Evolutionary conservation across 2,888 invertebrate genomes (phyloP), one percentile per base, ranked within the genome.

Genomic region (Heterodera filipjevi): DNA sequence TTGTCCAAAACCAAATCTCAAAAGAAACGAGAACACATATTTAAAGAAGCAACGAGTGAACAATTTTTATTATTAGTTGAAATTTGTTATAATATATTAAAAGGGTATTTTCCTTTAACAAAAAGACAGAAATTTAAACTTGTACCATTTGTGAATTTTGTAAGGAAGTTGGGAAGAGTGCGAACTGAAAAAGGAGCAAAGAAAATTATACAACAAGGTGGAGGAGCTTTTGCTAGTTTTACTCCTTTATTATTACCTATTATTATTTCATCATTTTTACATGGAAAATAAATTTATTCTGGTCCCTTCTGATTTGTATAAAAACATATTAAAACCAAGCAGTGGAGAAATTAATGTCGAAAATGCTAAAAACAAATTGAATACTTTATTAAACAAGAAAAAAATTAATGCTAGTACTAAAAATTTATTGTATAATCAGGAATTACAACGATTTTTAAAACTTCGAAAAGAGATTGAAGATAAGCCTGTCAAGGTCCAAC

Each of bases 231-330:
- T 27, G 77, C 77, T 27, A 39, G n/a, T 44, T 71, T 75, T 30
- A 30, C 49, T 16, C 49, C 49, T 19, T 49, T 49, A 49, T 49
- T 49, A 19, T 19, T 49, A 49, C 49, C 49, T 16, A 49, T 49
- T 49, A 49, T 49, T 49, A 16, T 3, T 14, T 12, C 49, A 14
- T 12, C 19, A 0, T 14, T 49, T 16, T 16, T 3, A 49, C 49
- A 49, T 49, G 49, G 46, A 32, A 19, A 53, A 72, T 39, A 72
- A 72, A 72, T 72, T 72, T 35, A 44, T 77, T 27, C 22, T 77
- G 16, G 53, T 77, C 19, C 77, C 77, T 3, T 39, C 75, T 44
- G 77, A 77, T 44, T 30, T 77, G 73, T 77, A 77, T 71, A 72
- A 44, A 22, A n/a, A 49, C n/a, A n/a, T 72, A 49, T 19, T 49